Conservation (phyloP, 2,797 vertebrate species). For the Anguilla pacifica region DNA sequence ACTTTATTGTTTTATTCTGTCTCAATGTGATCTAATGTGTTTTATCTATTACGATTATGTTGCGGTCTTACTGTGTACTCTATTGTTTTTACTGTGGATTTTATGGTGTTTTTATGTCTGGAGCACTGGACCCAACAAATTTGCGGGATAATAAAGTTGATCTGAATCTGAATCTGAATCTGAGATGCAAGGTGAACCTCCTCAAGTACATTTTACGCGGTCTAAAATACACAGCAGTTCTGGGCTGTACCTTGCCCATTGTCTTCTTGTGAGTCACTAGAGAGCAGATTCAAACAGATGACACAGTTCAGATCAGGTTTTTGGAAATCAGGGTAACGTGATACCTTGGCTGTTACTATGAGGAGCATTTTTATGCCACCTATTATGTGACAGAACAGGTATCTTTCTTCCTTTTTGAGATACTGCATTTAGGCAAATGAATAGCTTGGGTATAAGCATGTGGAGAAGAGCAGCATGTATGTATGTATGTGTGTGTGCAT, state of each 20-base stretch:
- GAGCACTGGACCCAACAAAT: too few relatives aligned
- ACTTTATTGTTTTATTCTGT: too few relatives aligned
- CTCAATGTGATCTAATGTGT: too few relatives aligned
- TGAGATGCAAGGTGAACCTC: slow-evolving; percentile 91
- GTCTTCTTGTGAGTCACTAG: slow-evolving; percentile 63
- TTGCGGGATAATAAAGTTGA: too few relatives aligned
- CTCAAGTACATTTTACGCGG: slow-evolving; percentile 92
- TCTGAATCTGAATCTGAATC: slow-evolving; percentile 45
- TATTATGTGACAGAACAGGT: neutral
- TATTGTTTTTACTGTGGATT: too few relatives aligned
- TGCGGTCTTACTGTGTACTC: too few relatives aligned
- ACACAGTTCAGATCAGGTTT: neutral
- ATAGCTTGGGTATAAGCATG: neutral
- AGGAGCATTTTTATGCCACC: neutral
- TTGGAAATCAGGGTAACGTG: neutral
- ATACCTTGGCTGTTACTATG: neutral
- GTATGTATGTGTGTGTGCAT: too few relatives aligned
- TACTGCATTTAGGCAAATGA: neutral
- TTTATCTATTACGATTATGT: too few relatives aligned
- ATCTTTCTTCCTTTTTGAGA: neutral
- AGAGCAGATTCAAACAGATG: neutral
- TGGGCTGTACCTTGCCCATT: slow-evolving; percentile 75
- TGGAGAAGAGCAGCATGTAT: neutral
- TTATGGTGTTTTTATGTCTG: too few relatives aligned
- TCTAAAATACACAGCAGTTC: slow-evolving; percentile 93